Evolutionary conservation across 2,113 vertebrate genomes (phyloP), one percentile per base, ranked within the genome.

Genomic region (Percina caprodes): DNA sequence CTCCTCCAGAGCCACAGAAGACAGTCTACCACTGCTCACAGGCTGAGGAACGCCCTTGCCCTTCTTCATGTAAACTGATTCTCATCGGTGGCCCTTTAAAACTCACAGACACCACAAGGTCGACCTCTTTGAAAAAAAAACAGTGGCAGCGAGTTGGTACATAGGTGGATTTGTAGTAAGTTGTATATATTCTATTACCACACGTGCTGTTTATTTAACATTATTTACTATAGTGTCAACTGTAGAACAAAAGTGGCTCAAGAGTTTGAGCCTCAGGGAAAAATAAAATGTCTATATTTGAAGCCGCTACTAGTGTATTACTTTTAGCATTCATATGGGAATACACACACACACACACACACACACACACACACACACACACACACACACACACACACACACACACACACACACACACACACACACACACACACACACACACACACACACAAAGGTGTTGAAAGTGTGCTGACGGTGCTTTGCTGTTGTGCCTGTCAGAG

Each of bases 181-280:
- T 56, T 78, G 60, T 88, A 70, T 66, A 46, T 83, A 78, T 67
- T 78, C 19, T 84, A 26, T 77, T 45, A 46, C 49, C 6, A 75
- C 33, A n/a, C 24, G 55, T 81, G 56, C n/a, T 73, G 70, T 69
- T 82, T 86, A 90, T 91, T 92, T 92, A n/a, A n/a, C n/a, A n/a
- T n/a, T n/a, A n/a, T n/a, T n/a, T n/a, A n/a, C n/a, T n/a, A 88
- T 87, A 81, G 69, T 59, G 69, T 80, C 63, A 59, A 69, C 11
- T 82, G 65, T 85, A 84, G 77, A 74, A 74, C 39, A 61, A 59
- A 79, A 60, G 51, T 58, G 69, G 69, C 46, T 52, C n/a, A n/a
- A 23, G 24, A 46, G n/a, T 67, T 58, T 72, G 75, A 80, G 70
- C 67, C 48, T 58, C 63, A 87, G 86, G 78, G 13, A 33, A 77